Evolutionary conservation across 2,113 vertebrate species (phyloP).

Genomic region (Megaceryle torquata): DNA sequence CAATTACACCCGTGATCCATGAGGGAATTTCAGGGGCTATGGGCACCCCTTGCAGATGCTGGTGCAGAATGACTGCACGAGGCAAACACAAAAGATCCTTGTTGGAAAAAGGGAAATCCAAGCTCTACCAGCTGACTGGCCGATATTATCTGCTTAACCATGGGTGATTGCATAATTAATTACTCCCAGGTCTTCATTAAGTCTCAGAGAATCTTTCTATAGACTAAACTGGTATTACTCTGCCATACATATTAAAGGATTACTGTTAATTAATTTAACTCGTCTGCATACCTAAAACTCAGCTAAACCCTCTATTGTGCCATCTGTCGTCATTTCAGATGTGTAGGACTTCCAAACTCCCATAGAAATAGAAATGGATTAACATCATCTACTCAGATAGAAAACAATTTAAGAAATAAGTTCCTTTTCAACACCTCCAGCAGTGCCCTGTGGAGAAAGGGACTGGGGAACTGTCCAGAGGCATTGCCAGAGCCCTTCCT

Average conservation of each 20-base stretch:
- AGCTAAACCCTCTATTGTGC: constrained; percentile 41
- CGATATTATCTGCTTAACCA: background rate
- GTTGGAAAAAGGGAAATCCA: background rate
- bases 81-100: background rate
- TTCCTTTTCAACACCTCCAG: background rate
- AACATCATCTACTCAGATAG: constrained; percentile 7
- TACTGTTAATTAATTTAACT: constrained; percentile 67
- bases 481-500: background rate
- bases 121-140: background rate
- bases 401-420: constrained; percentile 18
- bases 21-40: fast-evolving
- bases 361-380: constrained; percentile 25
- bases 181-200: background rate
- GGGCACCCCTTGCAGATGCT: background rate
- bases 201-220: constrained; percentile 7
- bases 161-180: constrained; percentile 32
- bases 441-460: background rate
- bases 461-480: fast-evolving
- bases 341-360: background rate
- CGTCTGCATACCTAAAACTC: constrained; percentile 37
- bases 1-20: background rate
- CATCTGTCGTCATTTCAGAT: constrained; percentile 43
- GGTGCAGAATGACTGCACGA: background rate
- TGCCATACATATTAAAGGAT: constrained; percentile 53
- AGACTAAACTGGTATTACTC: background rate